Evolutionary conservation across 2,113 vertebrate genomes (phyloP).

Genomic region (Tachysurus vachellii): DNA sequence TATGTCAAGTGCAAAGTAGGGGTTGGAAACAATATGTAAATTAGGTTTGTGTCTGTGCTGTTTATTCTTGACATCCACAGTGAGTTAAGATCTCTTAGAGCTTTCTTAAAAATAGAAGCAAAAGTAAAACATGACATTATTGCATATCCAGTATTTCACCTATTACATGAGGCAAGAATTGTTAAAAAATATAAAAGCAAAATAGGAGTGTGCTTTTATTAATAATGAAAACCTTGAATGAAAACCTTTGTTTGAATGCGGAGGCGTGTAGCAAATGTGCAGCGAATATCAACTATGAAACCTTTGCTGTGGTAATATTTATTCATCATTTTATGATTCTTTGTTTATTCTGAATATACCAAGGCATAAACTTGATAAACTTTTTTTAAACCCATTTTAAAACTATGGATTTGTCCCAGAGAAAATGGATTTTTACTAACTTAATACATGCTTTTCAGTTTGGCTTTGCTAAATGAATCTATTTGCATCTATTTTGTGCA

Average conservation of each 20-base stretch:
- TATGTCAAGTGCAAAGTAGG: constrained; percentile 1
- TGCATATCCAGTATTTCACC: neutral
- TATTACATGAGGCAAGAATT: neutral
- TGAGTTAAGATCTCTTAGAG: neutral
- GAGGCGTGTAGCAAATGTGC: neutral
- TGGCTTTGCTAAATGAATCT: neutral
- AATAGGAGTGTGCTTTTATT: neutral
- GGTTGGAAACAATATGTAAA: constrained; percentile 14
- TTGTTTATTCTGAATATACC: neutral
- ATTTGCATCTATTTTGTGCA: neutral
- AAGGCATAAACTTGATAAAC: neutral
- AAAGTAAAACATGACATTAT: neutral
- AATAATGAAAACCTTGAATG: neutral
- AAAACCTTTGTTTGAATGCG: neutral
- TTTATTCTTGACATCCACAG: constrained; percentile 4
- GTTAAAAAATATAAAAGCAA: neutral
- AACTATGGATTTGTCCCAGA: neutral
- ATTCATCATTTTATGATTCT: neutral
- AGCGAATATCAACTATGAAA: neutral
- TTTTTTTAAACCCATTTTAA: neutral
- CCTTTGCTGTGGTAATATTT: neutral
- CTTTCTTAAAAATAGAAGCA: neutral
- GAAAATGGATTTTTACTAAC: neutral
- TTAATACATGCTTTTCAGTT: neutral
- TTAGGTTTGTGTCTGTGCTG: neutral